Percentiles rank a stretch among this genome's conserved stretches.
Conservation (phyloP, 2,113 vertebrate genomes). For the Chauna torquata region DNA sequence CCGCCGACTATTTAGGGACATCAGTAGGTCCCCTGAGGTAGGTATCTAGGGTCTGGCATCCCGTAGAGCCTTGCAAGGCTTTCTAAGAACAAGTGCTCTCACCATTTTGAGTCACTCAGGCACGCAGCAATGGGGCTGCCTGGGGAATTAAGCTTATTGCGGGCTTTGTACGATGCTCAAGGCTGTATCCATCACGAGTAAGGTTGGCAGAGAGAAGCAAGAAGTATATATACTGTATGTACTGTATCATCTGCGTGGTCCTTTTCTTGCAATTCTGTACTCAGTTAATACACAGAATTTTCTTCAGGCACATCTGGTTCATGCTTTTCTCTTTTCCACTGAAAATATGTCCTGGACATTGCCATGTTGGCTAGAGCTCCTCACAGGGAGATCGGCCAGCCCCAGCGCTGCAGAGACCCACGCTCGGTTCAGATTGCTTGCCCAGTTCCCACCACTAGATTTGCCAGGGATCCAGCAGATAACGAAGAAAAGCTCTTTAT, state of each 20-base stretch:
- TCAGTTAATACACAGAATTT: background rate
- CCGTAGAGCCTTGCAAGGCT: background rate
- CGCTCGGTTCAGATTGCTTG: background rate
- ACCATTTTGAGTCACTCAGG: background rate
- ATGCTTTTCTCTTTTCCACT: background rate
- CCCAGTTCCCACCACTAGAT: background rate
- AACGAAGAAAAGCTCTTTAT: background rate
- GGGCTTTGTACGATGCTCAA: background rate
- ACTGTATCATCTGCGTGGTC: background rate
- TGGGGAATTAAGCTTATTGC: background rate
- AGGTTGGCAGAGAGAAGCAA: background rate
- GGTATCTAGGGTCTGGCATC: background rate
- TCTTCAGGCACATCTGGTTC: background rate
- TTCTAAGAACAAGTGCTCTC: background rate
- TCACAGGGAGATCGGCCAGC: background rate
- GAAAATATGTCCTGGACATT: background rate
- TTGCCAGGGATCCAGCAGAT: background rate
- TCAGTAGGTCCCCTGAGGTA: background rate
- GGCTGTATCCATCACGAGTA: background rate
- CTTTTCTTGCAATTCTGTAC: background rate
- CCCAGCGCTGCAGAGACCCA: background rate
- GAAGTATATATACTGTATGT: accelerated
- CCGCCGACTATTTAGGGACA: accelerated
- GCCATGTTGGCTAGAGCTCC: accelerated
- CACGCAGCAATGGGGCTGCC: background rate